Percentiles rank a stretch among this genome's conserved stretches.
phyloP scores from a whole-genome alignment of 2,797 vertebrate genomes.

The Mormyrops attenuatus region DNA sequence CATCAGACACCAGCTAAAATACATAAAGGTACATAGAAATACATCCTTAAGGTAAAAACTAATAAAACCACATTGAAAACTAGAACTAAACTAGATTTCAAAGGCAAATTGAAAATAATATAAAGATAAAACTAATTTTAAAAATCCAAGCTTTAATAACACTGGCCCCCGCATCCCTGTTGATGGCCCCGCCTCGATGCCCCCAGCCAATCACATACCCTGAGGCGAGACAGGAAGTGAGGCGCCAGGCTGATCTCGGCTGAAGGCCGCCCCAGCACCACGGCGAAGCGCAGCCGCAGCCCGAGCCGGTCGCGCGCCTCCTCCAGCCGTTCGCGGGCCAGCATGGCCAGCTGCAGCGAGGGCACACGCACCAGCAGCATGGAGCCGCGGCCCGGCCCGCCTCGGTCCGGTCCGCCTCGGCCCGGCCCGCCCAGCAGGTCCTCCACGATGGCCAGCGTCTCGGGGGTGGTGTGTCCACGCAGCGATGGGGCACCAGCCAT shows the following conservation, averaged over 20 bases:
- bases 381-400: slow-evolving; percentile 77
- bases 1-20: not conserved
- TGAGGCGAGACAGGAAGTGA: slow-evolving; percentile 78
- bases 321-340: slow-evolving; percentile 88
- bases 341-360: slow-evolving; percentile 89
- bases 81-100: not conserved
- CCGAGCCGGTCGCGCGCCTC: slow-evolving; percentile 90
- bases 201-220: slow-evolving; percentile 54
- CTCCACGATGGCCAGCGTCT: slow-evolving; percentile 91
- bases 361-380: slow-evolving; percentile 95
- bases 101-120: not conserved
- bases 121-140: not conserved
- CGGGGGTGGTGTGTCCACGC: slow-evolving; percentile 88
- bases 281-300: slow-evolving; percentile 86
- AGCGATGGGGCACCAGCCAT: slow-evolving; percentile 82
- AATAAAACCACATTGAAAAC: not conserved
- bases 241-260: slow-evolving; percentile 74
- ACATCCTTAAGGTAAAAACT: not conserved
- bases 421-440: slow-evolving; percentile 80
- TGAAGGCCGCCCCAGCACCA: slow-evolving; percentile 84
- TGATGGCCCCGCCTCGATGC: not conserved
- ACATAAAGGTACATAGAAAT: not conserved
- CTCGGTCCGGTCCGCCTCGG: slow-evolving; percentile 24
- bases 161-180: not conserved
- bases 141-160: not conserved